phyloP scores from a whole-genome alignment of 2,888 invertebrate species.

The Scaptomyza flava region DNA sequence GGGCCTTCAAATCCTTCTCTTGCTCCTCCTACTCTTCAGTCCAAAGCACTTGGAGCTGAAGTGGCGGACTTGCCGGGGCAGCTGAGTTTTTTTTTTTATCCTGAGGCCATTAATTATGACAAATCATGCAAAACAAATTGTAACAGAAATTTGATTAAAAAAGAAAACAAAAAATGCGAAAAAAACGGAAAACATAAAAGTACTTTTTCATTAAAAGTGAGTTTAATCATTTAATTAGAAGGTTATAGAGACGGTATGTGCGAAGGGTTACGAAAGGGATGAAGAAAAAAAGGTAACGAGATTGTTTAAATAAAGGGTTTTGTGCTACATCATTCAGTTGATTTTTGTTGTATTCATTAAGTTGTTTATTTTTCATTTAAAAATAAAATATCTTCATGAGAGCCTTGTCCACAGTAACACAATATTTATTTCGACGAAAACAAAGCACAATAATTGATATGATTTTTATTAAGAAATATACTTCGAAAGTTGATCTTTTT shows the following conservation, averaged over 20 bases:
- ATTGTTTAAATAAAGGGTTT: background rate
- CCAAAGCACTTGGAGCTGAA: background rate
- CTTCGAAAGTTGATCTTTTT: no score
- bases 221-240: slow-evolving; percentile 74
- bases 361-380: background rate
- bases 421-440: background rate
- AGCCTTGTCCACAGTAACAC: no score
- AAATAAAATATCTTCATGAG: background rate
- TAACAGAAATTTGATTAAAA: slow-evolving; percentile 17
- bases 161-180: slow-evolving; percentile 41
- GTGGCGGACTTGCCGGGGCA: slow-evolving; percentile 30
- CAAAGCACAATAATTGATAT: no score
- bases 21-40: background rate
- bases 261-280: slow-evolving; percentile 5
- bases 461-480: no score
- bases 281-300: background rate
- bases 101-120: slow-evolving; percentile 49
- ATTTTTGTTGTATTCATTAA: background rate
- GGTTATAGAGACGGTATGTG: slow-evolving; percentile 17
- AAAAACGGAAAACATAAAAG: slow-evolving; percentile 10
- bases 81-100: slow-evolving; percentile 29
- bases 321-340: background rate
- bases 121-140: slow-evolving; percentile 50
- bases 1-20: slow-evolving; percentile 3
- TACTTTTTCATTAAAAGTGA: slow-evolving; percentile 66